phyloP scores from a whole-genome alignment of 2,888 invertebrate species.

The Panopea generosa region DNA sequence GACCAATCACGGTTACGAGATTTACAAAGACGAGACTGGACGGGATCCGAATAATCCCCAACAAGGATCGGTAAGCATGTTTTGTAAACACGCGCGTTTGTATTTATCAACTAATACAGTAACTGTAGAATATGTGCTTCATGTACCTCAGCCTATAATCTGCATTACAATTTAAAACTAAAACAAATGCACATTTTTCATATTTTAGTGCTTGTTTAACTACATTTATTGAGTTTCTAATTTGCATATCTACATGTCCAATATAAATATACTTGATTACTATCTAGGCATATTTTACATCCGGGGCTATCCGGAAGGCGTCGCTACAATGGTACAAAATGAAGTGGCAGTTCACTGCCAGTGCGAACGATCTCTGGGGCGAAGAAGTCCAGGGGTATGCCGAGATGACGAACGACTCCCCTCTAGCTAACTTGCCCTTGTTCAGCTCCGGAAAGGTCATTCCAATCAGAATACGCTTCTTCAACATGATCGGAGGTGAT shows the following conservation, averaged over 20 bases:
- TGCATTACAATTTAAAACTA: too few species aligned
- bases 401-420: slow-evolving; percentile 29
- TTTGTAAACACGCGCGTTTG: too few species aligned
- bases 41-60: slow-evolving; percentile 7
- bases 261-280: too few species aligned
- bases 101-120: too few species aligned
- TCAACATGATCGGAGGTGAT: slow-evolving; percentile 51
- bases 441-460: slow-evolving; percentile 34
- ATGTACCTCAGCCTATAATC: too few species aligned
- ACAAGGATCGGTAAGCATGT: slow-evolving; percentile 12
- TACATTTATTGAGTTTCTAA: too few species aligned
- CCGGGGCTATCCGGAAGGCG: slow-evolving; percentile 42
- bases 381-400: slow-evolving; percentile 58
- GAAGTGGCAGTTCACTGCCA: slow-evolving; percentile 57
- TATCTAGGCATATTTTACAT: slow-evolving; percentile 41
- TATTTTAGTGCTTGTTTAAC: too few species aligned
- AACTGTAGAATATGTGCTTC: too few species aligned
- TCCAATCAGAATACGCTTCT: slow-evolving; percentile 47
- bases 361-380: slow-evolving; percentile 55
- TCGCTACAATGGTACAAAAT: slow-evolving; percentile 57
- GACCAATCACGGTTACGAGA: slow-evolving; percentile 43
- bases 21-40: slow-evolving; percentile 25
- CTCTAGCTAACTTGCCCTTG: slow-evolving; percentile 25
- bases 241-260: too few species aligned
- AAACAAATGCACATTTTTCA: too few species aligned